These are phyloP conservation scores for Sinohyriopsis cumingii DNA, from an alignment of 2,888 invertebrate genomes.

Conservation along the genomic window DNA sequence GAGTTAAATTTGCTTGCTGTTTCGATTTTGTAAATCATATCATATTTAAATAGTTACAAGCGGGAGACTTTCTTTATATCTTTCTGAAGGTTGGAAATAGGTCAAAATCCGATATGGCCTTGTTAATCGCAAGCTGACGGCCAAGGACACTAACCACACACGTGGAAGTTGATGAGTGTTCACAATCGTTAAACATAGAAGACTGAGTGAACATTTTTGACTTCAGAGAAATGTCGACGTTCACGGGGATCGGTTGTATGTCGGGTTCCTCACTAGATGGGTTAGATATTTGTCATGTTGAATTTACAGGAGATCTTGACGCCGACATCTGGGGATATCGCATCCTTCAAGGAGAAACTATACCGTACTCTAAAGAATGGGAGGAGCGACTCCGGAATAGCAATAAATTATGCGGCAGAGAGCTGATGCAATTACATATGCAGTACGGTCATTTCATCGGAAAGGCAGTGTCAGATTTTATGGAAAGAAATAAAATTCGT, in stretches of 20 bases:
- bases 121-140: no score
- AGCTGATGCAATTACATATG: slow-evolving; percentile 57
- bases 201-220: no score
- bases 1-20: no score
- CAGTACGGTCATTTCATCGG: slow-evolving; percentile 65
- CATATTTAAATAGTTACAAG: no score
- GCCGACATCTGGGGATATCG: slow-evolving; percentile 62
- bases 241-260: slow-evolving; percentile 64
- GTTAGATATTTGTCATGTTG: slow-evolving; percentile 63
- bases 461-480: slow-evolving; percentile 43
- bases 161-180: no score
- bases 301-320: slow-evolving; percentile 59
- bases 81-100: no score
- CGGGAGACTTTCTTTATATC: no score
- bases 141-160: no score
- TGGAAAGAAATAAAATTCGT: slow-evolving; percentile 29
- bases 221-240: slow-evolving; percentile 50
- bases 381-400: slow-evolving; percentile 47
- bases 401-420: slow-evolving; percentile 44
- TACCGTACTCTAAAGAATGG: slow-evolving; percentile 55
- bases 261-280: slow-evolving; percentile 68
- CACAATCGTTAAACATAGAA: no score
- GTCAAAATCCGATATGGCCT: no score
- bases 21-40: no score
- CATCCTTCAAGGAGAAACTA: slow-evolving; percentile 51